Percentiles rank a stretch among this genome's conserved stretches.
phyloP scores from a whole-genome alignment of 2,113 vertebrate species.

The Indicator maculatus region DNA sequence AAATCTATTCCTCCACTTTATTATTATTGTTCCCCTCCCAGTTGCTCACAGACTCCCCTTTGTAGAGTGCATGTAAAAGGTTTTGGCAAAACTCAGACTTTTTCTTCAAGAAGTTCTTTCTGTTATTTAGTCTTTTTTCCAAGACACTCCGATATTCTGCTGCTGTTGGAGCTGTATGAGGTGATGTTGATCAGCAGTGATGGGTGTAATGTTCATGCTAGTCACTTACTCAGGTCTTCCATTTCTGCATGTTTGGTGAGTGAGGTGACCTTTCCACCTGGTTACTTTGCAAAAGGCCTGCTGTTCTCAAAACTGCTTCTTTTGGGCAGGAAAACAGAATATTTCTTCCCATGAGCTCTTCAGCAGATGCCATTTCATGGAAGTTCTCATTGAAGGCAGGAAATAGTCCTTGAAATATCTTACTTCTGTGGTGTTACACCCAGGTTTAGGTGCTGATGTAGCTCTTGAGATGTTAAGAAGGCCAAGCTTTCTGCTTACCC shows the following conservation, averaged over 20 bases:
- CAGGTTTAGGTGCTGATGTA: neutral
- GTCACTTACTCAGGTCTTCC: conserved; percentile 10
- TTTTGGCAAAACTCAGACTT: conserved; percentile 19
- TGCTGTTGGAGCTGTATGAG: neutral
- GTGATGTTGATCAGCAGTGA: conserved; percentile 35
- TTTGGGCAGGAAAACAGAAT: neutral
- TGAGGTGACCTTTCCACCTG: neutral
- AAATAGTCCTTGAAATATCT: neutral
- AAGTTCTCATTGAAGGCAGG: neutral
- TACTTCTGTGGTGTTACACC: neutral
- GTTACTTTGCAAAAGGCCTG: neutral
- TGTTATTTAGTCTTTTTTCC: conserved; percentile 4
- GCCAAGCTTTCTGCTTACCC: neutral
- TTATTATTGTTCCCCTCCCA: conserved; percentile 35
- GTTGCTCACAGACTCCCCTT: conserved; percentile 21
- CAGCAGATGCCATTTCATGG: neutral
- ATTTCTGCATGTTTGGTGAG: neutral
- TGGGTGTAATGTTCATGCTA: neutral
- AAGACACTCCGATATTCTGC: neutral
- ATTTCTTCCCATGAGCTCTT: neutral
- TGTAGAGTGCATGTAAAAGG: neutral
- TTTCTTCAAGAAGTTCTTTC: neutral
- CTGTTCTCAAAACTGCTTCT: neutral
- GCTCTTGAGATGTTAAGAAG: neutral
- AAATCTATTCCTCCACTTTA: neutral